Percentiles rank a stretch among this genome's conserved stretches.
phyloP scores from a whole-genome alignment of 2,888 invertebrate species.

The Melieria picta region DNA sequence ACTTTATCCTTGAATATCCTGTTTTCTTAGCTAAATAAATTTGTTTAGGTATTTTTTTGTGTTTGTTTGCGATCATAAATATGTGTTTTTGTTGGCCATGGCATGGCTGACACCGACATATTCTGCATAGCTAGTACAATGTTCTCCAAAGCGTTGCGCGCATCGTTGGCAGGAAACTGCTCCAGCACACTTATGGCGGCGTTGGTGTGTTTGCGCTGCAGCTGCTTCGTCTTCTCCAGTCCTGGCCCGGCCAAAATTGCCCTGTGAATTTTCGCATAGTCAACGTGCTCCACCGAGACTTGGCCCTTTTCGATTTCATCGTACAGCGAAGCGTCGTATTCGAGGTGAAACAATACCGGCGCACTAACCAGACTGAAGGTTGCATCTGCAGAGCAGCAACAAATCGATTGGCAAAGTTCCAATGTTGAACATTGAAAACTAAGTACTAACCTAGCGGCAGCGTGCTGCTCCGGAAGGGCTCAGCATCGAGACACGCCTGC shows the following conservation, averaged over 20 bases:
- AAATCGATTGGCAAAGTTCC: neutral
- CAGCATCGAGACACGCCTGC: conserved; percentile 83
- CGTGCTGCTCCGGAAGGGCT: conserved; percentile 71
- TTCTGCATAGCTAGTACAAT: conserved; percentile 88
- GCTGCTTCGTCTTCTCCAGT: conserved; percentile 76
- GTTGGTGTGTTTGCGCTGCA: conserved; percentile 80
- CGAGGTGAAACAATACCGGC: conserved; percentile 84
- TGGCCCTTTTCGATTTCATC: conserved; percentile 64
- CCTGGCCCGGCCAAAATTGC: conserved; percentile 77
- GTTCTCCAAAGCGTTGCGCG: conserved; percentile 84
- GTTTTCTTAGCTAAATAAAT: neutral
- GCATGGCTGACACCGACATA: conserved; percentile 47
- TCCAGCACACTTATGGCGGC: conserved; percentile 80
- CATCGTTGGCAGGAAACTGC: conserved; percentile 83
- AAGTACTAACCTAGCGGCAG: conserved; percentile 50
- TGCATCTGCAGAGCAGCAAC: conserved; percentile 43
- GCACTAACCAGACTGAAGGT: conserved; percentile 75
- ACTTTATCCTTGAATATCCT: too few species aligned
- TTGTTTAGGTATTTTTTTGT: too few species aligned
- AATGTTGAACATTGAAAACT: neutral
- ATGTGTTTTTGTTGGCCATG: neutral
- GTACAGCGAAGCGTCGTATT: conserved; percentile 77
- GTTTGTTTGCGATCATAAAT: too few species aligned
- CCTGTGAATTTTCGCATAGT: conserved; percentile 68
- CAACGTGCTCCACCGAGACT: conserved; percentile 63